These are phyloP conservation scores for Chlorodrepanis virens DNA, from an alignment of 2,113 vertebrate species.

Conservation along the genomic window DNA sequence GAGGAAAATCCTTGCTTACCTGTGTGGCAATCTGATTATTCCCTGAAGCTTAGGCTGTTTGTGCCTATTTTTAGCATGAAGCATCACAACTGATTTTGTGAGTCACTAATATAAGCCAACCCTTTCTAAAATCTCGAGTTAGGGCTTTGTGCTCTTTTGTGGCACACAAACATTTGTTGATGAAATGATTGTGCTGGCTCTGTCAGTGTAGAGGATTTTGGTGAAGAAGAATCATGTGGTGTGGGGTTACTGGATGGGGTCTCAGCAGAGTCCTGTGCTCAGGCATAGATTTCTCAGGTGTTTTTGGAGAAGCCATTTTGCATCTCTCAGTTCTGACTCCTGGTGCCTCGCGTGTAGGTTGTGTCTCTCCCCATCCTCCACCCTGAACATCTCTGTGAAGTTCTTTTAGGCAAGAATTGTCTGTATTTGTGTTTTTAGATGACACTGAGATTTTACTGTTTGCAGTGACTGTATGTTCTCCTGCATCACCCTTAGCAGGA, in stretches of 20 bases:
- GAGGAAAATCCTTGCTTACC: constrained; percentile 25
- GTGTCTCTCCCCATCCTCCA: not conserved
- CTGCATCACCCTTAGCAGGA: not conserved
- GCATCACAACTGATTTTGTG: constrained; percentile 7
- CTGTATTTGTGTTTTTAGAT: not conserved
- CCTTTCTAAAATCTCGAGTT: not conserved
- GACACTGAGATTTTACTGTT: not conserved
- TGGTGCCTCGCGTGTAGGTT: not conserved
- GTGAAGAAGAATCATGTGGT: not conserved
- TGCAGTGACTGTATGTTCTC: not conserved
- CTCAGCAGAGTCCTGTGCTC: not conserved
- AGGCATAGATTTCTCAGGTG: not conserved
- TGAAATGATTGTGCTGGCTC: not conserved
- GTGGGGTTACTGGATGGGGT: not conserved
- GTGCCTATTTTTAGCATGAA: constrained; percentile 38
- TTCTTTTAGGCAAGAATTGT: not conserved
- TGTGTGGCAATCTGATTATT: not conserved
- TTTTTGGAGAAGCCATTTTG: not conserved
- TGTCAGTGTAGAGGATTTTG: not conserved
- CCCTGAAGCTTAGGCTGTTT: constrained; percentile 35
- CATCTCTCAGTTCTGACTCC: not conserved
- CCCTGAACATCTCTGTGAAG: not conserved
- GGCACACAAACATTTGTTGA: not conserved
- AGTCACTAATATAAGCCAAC: not conserved
- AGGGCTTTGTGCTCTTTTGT: not conserved